Evolutionary conservation across 2,888 invertebrate genomes (phyloP), one percentile per base, ranked within the genome.

Genomic region (Polydrusus tereticollis): DNA sequence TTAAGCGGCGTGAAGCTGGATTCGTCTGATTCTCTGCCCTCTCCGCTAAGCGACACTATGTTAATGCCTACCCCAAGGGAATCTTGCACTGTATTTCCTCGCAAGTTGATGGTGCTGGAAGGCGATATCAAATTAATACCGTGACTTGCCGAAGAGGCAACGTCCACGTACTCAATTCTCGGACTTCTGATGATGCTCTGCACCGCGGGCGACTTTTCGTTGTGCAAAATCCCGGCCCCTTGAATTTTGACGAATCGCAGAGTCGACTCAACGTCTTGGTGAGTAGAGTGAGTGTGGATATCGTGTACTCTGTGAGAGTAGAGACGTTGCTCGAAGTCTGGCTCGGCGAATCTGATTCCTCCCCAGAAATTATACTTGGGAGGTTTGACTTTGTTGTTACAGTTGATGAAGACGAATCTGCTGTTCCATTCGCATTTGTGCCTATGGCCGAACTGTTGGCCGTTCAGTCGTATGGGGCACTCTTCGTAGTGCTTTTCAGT

Each of bases 141-240:
- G 83, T 99, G 95, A 81, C 94, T 93, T 21, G 97, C 97, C 75
- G 94, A 93, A 78, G 92, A 89, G 6, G 90, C 90, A 14, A 99
- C 92, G 77, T 94, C 94, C 0, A 98, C 93, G 69, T 93, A 92
- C 77, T 91, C 90, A 18, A 95, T 91, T 43, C 85, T 85, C 0
- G 99, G 98, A 76, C 95, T 94, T 81, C 95, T 94, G 79, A 94
- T 92, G 29, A 98, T 93, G 23, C 95, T 91, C 83, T 98, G 95
- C 60, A 99, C 87, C 0, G 99, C 96, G 0, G 98, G 94, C 0
- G 95, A 94, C 84, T 95, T 96, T 83, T 98, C 97, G 80, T 95
- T 97, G 81, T 99, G 99, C 21, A 99, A 87, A 75, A 97, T 93
- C 20, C 99, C 99, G 60, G 98, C 99, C 2, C 98, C 97, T 59